phyloP scores from a whole-genome alignment of 2,888 invertebrate species.

The Caenorhabditis angaria region DNA sequence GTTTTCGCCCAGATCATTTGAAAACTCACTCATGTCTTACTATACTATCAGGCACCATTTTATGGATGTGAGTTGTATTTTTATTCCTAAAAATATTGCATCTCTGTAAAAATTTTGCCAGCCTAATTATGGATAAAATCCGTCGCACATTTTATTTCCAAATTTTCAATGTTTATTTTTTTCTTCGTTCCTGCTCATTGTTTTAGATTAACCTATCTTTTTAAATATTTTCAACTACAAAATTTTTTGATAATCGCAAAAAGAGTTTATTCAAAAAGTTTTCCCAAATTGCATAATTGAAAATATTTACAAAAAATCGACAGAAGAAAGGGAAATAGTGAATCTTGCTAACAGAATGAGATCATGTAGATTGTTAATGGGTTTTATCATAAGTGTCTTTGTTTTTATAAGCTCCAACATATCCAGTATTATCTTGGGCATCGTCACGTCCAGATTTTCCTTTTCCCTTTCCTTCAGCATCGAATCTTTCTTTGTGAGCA shows the following conservation, averaged over 20 bases:
- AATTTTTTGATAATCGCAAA: background rate
- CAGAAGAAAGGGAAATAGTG: background rate
- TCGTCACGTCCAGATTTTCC: conserved; percentile 72
- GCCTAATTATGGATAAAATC: no score
- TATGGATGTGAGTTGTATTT: no score
- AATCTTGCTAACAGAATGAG: conserved; percentile 18
- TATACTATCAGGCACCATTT: no score
- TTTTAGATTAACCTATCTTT: no score
- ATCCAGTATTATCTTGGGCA: conserved; percentile 63
- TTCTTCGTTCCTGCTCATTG: no score
- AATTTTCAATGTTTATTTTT: no score
- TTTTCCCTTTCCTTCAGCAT: conserved; percentile 71
- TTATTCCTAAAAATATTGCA: no score
- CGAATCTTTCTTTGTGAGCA: conserved; percentile 73
- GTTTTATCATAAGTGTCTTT: conserved; percentile 72
- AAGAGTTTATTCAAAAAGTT: background rate
- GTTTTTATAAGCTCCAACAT: conserved; percentile 73
- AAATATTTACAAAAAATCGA: background rate
- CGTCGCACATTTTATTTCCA: no score
- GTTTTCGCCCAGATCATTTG: no score
- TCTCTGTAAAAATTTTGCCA: no score
- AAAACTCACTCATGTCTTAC: no score
- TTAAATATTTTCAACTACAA: conserved; percentile 18
- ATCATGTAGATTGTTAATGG: conserved; percentile 47
- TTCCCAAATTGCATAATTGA: background rate